Base-by-base conservation (phyloP, 1,140 invertebrate genomes). In the Neodiprion pinetum region DNA sequence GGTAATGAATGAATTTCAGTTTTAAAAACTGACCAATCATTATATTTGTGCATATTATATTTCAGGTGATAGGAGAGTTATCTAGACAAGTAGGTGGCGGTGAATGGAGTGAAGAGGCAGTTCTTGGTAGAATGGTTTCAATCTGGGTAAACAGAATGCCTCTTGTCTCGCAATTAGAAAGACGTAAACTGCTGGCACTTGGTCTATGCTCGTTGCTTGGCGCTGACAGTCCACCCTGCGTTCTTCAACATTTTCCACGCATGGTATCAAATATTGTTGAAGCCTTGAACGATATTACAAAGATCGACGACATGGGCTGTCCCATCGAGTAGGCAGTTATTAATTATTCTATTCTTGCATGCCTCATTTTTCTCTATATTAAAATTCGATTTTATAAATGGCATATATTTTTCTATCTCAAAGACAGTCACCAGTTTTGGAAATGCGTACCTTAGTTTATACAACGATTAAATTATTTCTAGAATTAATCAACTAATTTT, bases 231-330 rank as follows among this genome's bases (percentile, higher is more conserved):
- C 87, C 90, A 75, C 88, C 92, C 40, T 77, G 79, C 10, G 91
- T 97, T 68, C 86, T 94, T 53, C 92, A 94, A 81, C 90, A 93
- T 74, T 95, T 97, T 86, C 91, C 92, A 71, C 90, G 90, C 21
- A 95, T 97, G 69, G 90, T 97, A 78, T 89, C 93, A 67, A 92
- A 93, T 80, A 92, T 97, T 79, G 92, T 94, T 48, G 95, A 97
- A 88, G 93, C 95, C 9, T 87, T 98, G 65, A 95, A 97, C 88
- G 97, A 98, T 84, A 92, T 98, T 69, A 94, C 92, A 82, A 93
- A 92, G 81, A 90, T 89, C 70, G 94, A 95, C 80, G 93, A 95
- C 14, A 91, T 89, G 76, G 92, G 92, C 14, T 84, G 84, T 79
- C 90, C 90, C 80, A 85, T 92, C 67, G 93, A 95, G 94, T 95